Base-by-base conservation (phyloP, 1,140 invertebrate species). In the Chironomus striatipennis region DNA sequence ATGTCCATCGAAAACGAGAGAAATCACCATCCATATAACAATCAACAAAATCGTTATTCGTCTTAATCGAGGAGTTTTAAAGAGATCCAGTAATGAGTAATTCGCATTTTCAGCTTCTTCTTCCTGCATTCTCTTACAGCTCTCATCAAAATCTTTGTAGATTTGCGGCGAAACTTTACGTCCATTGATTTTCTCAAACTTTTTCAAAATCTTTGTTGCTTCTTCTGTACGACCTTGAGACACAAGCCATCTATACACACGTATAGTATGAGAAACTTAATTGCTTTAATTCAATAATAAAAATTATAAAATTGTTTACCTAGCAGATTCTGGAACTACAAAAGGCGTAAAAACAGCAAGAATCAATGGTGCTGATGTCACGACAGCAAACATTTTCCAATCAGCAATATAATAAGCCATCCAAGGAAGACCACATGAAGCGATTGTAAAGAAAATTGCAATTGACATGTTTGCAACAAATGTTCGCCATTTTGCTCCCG, bases 381-480 rank as follows among this genome's bases (percentile, higher is more conserved):
- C 86, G 12, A 93, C 83, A 7, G 88, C 88, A 7, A 92, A 87
- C 77, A 87, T 81, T 77, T 90, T 86, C 93, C 93, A 95, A 78
- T 94, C 87, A 6, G 86, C 88, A 5, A 93, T 81, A 80, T 82
- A 91, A 76, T 91, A 87, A 0, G 93, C 92, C 43, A 94, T 90
- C 92, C 92, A 94, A 0, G 93, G 93, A 67, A 95, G 78, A 12
- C 91, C 76, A 15, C 90, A 88, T 0, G 93, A 87, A 0, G 91
- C 93, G 9, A 91, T 83, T 0, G 93, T 94, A 83, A 94, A 94
- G 85, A 94, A 95, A 12, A 95, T 85, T 0, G 93, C 93, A 75
- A 95, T 94, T 0, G 92, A 93, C 90, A 94, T 93, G 81, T 94
- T 94, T 12, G 92, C 93, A 0, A 94, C 92, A 78, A 95, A 92